A percentile compares a stretch with the other conserved stretches of the same genome.
Conservation (phyloP, 2,888 invertebrate genomes). For the Nipponacmea schrenckii region DNA sequence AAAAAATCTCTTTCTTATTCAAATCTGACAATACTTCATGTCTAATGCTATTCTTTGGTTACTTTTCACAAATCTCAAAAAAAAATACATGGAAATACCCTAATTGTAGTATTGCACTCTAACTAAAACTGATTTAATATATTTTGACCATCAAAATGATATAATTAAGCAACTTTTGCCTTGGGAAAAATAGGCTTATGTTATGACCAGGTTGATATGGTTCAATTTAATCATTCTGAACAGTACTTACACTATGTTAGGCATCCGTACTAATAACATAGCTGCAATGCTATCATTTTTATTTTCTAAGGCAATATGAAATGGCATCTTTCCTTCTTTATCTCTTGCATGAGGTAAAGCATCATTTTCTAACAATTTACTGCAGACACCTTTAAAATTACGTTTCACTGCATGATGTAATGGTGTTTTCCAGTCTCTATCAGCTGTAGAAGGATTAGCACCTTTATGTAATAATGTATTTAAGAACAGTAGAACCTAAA, state of each 20-base stretch:
- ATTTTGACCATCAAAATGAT: too few relatives aligned
- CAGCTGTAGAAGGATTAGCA: constrained; percentile 46
- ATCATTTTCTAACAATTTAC: constrained; percentile 51
- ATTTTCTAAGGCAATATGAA: constrained; percentile 47
- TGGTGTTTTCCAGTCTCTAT: constrained; percentile 44
- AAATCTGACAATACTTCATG: too few relatives aligned
- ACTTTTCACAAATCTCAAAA: too few relatives aligned
- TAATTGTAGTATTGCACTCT: too few relatives aligned
- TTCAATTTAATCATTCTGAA: neutral
- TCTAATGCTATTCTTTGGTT: too few relatives aligned
- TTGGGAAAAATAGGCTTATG: too few relatives aligned
- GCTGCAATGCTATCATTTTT: constrained; percentile 53
- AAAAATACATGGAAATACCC: too few relatives aligned
- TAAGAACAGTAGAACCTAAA: constrained; percentile 48
- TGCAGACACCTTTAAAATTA: constrained; percentile 48
- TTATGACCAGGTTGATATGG: too few relatives aligned
- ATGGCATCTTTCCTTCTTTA: constrained; percentile 40
- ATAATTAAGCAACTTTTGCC: too few relatives aligned
- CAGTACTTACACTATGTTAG: constrained; percentile 45
- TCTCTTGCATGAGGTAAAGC: constrained; percentile 51
- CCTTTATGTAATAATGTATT: constrained; percentile 54
- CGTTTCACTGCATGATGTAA: constrained; percentile 52
- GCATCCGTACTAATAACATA: constrained; percentile 48
- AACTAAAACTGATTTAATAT: too few relatives aligned
- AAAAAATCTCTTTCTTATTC: too few relatives aligned